Conservation (phyloP, 2,888 invertebrate genomes). For the Zygaena filipendulae region DNA sequence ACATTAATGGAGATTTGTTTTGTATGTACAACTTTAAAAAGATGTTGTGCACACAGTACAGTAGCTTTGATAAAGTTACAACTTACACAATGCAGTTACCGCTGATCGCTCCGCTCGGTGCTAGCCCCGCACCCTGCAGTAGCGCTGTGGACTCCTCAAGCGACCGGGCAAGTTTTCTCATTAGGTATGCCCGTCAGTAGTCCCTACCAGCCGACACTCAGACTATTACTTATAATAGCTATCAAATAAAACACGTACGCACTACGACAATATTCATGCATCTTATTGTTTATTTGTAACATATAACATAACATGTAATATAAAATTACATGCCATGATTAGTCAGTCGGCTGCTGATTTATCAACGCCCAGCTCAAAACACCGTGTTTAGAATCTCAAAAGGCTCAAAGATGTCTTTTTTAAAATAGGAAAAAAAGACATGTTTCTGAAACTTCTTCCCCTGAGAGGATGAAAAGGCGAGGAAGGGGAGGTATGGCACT, state of each 20-base stretch:
- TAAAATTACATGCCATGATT: conserved; percentile 8
- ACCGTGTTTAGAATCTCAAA: no score
- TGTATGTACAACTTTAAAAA: no score
- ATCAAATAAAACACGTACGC: conserved; percentile 36
- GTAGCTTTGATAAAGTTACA: no score
- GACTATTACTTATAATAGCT: conserved; percentile 35
- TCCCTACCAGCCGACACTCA: conserved; percentile 29
- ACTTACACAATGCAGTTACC: conserved; percentile 31
- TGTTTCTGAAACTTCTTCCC: no score
- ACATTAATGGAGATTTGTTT: no score
- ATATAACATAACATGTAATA: background rate
- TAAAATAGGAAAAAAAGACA: no score
- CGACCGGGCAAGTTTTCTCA: conserved; percentile 59
- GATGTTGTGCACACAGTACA: no score
- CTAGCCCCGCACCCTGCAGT: conserved; percentile 21
- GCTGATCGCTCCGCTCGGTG: conserved; percentile 25
- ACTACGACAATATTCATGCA: conserved; percentile 12
- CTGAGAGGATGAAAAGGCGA: no score
- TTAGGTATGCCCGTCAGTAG: conserved; percentile 49
- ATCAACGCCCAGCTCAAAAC: no score
- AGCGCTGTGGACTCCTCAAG: conserved; percentile 31
- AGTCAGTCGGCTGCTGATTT: conserved; percentile 13
- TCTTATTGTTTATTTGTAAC: background rate
- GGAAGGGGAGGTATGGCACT: no score
- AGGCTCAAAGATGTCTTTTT: no score